Evolutionary conservation across 2,113 vertebrate genomes (phyloP).

Genomic region (Dasyornis broadbenti): DNA sequence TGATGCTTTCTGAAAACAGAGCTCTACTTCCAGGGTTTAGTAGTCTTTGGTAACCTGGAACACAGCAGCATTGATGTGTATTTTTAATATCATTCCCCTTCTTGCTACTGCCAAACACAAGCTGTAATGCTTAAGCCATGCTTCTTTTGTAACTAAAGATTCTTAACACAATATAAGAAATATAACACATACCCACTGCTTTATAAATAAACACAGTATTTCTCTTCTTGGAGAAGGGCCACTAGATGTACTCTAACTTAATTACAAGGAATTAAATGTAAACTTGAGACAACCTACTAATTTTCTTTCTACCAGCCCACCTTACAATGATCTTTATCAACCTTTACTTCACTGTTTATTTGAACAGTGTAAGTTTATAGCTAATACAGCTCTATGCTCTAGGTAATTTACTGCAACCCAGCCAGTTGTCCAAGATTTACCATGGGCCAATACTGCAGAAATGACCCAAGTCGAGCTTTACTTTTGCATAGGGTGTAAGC

Average conservation of each 20-base stretch:
- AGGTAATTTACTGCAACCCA: neutral
- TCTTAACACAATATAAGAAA: neutral
- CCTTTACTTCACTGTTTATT: neutral
- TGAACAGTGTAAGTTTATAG: neutral
- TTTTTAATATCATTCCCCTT: neutral
- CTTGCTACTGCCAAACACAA: neutral
- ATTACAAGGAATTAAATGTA: neutral
- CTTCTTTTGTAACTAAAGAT: neutral
- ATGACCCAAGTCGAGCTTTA: neutral
- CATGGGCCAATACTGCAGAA: neutral
- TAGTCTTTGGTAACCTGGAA: neutral
- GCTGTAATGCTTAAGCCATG: neutral
- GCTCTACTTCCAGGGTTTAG: neutral
- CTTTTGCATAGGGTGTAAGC: neutral
- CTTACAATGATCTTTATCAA: neutral
- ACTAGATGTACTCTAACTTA: neutral
- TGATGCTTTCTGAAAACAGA: neutral
- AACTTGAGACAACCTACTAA: neutral
- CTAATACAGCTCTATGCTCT: neutral
- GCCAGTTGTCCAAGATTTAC: neutral
- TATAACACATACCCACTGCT: neutral
- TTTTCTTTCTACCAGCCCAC: neutral
- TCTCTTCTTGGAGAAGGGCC: neutral
- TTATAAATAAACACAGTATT: neutral
- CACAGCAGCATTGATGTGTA: neutral